phyloP scores from a whole-genome alignment of 2,888 invertebrate species.

The Notodonta dromedarius region DNA sequence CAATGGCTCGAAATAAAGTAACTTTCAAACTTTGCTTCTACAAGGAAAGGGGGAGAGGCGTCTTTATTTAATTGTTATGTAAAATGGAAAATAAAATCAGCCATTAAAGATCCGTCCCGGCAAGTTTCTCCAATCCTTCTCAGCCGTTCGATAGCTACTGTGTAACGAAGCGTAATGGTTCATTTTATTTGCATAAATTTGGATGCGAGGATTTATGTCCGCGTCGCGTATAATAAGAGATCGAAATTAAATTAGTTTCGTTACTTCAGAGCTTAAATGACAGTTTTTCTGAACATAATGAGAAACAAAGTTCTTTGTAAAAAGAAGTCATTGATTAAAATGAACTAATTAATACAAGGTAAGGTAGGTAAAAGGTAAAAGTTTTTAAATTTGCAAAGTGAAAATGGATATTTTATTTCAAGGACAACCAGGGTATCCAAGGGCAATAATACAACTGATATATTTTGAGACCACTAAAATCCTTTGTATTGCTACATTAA shows the following conservation, averaged over 20 bases:
- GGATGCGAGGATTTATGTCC: conserved; percentile 68
- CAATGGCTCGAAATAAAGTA: conserved; percentile 21
- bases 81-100: conserved; percentile 61
- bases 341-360: background rate
- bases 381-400: no score
- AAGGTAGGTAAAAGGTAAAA: no score
- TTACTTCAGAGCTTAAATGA: conserved; percentile 33
- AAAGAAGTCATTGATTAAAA: background rate
- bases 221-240: conserved; percentile 61
- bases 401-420: background rate
- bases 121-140: conserved; percentile 69
- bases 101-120: conserved; percentile 56
- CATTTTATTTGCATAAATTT: conserved; percentile 80
- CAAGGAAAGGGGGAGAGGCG: conserved; percentile 26
- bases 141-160: conserved; percentile 59
- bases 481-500: background rate
- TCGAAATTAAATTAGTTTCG: conserved; percentile 44
- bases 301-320: conserved; percentile 19
- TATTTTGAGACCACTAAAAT: background rate
- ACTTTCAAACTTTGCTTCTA: conserved; percentile 23
- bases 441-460: background rate
- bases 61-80: conserved; percentile 48
- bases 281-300: conserved; percentile 24
- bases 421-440: background rate
- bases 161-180: conserved; percentile 76